Conservation (phyloP, 1,140 invertebrate species). For the Stegodyphus mimosarum region DNA sequence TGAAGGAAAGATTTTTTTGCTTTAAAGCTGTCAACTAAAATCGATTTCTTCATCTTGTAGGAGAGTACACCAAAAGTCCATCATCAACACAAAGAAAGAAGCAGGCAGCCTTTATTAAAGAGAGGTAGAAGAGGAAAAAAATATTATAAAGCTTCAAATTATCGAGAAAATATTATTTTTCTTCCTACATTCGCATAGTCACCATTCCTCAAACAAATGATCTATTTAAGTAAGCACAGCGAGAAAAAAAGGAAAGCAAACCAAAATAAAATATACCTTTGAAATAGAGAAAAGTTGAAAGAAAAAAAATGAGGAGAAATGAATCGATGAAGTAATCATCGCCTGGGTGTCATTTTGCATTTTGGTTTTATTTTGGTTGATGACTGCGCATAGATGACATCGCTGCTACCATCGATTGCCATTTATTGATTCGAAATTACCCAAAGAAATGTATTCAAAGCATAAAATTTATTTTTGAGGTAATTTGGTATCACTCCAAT, state of each 20-base stretch:
- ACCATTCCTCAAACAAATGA: slow-evolving; percentile 51
- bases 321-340: slow-evolving; percentile 56
- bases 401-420: neutral
- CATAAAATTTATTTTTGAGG: too few relatives aligned
- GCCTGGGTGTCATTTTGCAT: slow-evolving; percentile 21
- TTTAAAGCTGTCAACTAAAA: slow-evolving; percentile 20
- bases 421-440: neutral
- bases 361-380: slow-evolving; percentile 16
- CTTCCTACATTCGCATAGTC: slow-evolving; percentile 15
- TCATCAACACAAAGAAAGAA: neutral
- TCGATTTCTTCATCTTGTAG: slow-evolving; percentile 37
- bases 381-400: slow-evolving; percentile 17
- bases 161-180: slow-evolving; percentile 35
- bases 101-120: neutral
- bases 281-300: slow-evolving; percentile 5
- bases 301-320: slow-evolving; percentile 30
- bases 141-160: slow-evolving; percentile 20
- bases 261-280: too few relatives aligned
- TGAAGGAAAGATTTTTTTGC: too few relatives aligned
- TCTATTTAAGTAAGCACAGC: slow-evolving; percentile 32
- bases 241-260: neutral
- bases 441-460: too few relatives aligned
- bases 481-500: too few relatives aligned
- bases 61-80: slow-evolving; percentile 13
- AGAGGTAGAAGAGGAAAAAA: neutral